Conservation (phyloP, 2,888 invertebrate species). For the Drosophila kuntzei region DNA sequence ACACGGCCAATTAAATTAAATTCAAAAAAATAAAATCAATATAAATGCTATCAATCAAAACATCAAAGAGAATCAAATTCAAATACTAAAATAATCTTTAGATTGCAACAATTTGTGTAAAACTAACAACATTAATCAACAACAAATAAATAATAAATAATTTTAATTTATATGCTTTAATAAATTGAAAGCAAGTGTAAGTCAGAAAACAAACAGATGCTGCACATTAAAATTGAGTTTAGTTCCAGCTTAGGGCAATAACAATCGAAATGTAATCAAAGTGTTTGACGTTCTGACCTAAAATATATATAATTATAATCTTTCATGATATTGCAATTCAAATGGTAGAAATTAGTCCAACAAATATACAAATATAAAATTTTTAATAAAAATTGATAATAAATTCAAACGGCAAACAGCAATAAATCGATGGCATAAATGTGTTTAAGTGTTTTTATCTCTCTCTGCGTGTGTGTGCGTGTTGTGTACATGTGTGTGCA, state of each 20-base stretch:
- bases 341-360: constrained; percentile 9
- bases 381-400: constrained; percentile 29
- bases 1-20: not conserved
- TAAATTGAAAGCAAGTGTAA: constrained; percentile 17
- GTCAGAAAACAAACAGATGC: constrained; percentile 21
- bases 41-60: not conserved
- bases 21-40: constrained; percentile 7
- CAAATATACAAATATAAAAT: constrained; percentile 13
- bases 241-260: constrained; percentile 3
- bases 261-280: constrained; percentile 36
- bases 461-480: constrained; percentile 1
- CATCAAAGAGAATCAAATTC: constrained; percentile 10
- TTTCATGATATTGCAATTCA: constrained; percentile 28
- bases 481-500: constrained; percentile 12
- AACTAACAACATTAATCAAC: not conserved
- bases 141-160: not conserved
- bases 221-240: not conserved
- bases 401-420: constrained; percentile 58
- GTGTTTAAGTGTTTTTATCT: constrained; percentile 43
- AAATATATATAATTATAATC: constrained; percentile 8
- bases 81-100: not conserved
- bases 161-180: not conserved
- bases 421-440: constrained; percentile 62
- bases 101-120: not conserved
- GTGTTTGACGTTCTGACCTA: constrained; percentile 35